phyloP scores from a whole-genome alignment of 2,113 vertebrate genomes.

The Chaetodon trifascialis region DNA sequence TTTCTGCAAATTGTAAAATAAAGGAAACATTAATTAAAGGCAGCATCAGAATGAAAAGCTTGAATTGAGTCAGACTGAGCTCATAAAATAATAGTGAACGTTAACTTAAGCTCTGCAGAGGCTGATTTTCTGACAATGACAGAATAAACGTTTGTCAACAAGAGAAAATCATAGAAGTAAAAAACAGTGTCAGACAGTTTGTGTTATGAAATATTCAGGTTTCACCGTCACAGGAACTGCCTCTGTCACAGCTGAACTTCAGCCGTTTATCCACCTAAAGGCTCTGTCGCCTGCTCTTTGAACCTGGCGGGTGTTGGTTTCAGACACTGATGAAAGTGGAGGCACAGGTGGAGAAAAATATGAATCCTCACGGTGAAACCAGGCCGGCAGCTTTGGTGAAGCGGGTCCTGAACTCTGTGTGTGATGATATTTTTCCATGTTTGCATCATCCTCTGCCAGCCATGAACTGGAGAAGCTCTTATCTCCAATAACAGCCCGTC shows the following conservation, averaged over 20 bases:
- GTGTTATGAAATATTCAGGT: neutral
- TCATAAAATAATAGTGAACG: no score
- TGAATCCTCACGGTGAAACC: conserved; percentile 37
- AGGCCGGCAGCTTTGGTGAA: conserved; percentile 1
- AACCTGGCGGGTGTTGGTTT: conserved; percentile 21
- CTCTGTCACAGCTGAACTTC: neutral
- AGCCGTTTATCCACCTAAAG: neutral
- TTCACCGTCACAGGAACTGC: no score
- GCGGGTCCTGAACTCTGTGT: neutral
- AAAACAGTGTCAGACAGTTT: no score
- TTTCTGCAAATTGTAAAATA: no score
- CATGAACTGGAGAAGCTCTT: conserved; percentile 15
- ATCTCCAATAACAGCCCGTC: conserved; percentile 38
- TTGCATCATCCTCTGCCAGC: conserved; percentile 23
- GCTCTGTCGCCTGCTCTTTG: neutral
- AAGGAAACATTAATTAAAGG: no score
- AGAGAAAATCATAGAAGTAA: no score
- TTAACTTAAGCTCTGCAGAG: neutral
- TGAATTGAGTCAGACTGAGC: neutral
- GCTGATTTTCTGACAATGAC: neutral
- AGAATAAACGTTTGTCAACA: no score
- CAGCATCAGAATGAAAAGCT: neutral
- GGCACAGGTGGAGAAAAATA: conserved; percentile 56
- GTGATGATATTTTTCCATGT: conserved; percentile 55
- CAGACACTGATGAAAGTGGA: conserved; percentile 50